Base-by-base conservation (phyloP, 2,888 invertebrate genomes). In the Acleris literana region DNA sequence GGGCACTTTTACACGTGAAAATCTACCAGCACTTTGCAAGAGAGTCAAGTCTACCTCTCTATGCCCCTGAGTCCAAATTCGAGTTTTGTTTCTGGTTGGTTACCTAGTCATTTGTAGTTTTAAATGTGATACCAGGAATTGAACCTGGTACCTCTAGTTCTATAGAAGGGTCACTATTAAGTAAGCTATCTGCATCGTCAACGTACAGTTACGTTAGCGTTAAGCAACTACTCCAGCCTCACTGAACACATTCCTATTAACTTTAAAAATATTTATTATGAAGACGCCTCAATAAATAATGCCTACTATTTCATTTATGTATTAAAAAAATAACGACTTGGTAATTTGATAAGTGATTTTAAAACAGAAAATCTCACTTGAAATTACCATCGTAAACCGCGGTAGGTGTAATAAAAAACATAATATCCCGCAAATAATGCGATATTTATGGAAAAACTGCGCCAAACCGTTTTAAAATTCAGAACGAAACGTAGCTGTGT, bases 381-480 rank as follows among this genome's bases (percentile, higher is more conserved):
- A 11, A 13, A 16, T 13, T 13, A 13, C 20, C 20, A 5, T 51
- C 29, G 25, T 53, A 39, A 29, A 29, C 3, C 52, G 7, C 20
- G 5, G 44, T 9, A 22, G 9, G 9, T 16, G 5, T 39, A 65
- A 54, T 44, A 39, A 29, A 55, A 39, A 39, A 39, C 39, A 39
- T 39, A 39, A 39, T 39, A 39, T 39, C 39, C 39, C 39, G 13
- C 39, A 39, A 13, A 43, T 51, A 56, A 61, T 51, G 60, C 51
- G 60, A 55, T 65, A 60, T 61, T 65, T 65, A 61, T 65, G 65
- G 55, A 65, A 65, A 64, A 61, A 44, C 51, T 16, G 65, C 43
- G 49, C 65, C 55, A 56, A 64, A 65, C 60, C 51, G 55, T 60
- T 65, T 65, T 61, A 56, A 61, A 65, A 65, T 61, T 65, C 60